Evolutionary conservation across 2,888 invertebrate genomes (phyloP), one percentile per base, ranked within the genome.

Genomic region (Trissolcus brochymenae): DNA sequence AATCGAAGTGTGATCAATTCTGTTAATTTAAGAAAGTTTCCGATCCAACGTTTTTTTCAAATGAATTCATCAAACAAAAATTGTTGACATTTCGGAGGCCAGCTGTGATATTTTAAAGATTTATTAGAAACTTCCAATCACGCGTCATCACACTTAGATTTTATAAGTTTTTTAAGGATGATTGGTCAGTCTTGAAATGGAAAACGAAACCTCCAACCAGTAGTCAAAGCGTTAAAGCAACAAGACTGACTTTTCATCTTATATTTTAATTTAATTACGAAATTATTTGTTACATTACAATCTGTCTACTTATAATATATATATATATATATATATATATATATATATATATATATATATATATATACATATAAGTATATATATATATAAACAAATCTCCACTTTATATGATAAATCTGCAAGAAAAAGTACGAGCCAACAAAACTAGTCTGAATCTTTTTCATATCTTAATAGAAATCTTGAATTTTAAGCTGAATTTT

Each of bases 101-200:
- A 87, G 87, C 88, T 88, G 88, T 88, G 88, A 88, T 88, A 88
- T 74, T 78, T 83, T 78, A 72, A 75, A 49, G 73, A 78, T 82
- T 80, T 79, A 82, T 70, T 81, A 72, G 78, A 76, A 79, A 29
- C 29, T 79, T 81, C 79, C 80, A 81, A 73, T 84, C 79, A 74
- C 78, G 79, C 82, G 81, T 81, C 81, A 76, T 80, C 66, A 29
- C 29, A 29, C 72, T 67, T 83, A 82, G 79, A 82, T 76, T 83
- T 84, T 78, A 60, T 80, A 78, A 80, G 29, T 29, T 29, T 6
- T 29, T 29, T 29, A 6, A 2, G 1, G 6, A 6, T 29, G 29
- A 29, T 4, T 29, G 2, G 29, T 29, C 29, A 29, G 29, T 29
- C 29, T 29, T 29, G 6, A 62, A 64, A 73, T 67, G 78, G 60